phyloP scores from a whole-genome alignment of 2,113 vertebrate genomes.

The Loxodonta africana region DNA sequence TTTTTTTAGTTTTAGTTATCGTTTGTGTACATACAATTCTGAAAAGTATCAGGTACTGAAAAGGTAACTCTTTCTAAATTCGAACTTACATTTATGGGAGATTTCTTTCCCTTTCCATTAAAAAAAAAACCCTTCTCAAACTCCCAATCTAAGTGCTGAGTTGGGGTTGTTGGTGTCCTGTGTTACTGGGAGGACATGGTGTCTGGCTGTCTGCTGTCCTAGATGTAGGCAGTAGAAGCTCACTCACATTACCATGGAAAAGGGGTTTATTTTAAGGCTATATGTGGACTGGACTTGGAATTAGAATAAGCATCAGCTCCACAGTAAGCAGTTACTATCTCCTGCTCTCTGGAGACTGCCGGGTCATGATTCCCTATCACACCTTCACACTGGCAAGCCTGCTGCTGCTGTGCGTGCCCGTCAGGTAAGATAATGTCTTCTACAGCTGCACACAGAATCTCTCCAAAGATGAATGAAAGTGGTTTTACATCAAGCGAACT shows the following conservation, averaged over 20 bases:
- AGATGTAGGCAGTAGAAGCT: not conserved
- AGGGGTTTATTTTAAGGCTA: not conserved
- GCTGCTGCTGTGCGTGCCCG: not conserved
- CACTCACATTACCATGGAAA: too few relatives aligned
- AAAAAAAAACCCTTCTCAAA: not conserved
- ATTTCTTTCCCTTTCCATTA: not conserved
- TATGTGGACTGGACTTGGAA: too few relatives aligned
- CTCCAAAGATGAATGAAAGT: not conserved
- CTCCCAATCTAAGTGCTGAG: rapidly evolving
- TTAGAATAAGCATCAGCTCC: not conserved
- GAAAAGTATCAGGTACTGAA: not conserved
- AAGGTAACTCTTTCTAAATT: not conserved
- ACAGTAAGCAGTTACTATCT: not conserved
- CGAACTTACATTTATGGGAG: not conserved
- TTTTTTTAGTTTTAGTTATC: not conserved
- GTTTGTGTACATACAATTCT: not conserved
- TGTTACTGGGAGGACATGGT: not conserved
- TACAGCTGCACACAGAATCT: not conserved
- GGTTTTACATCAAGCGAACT: not conserved
- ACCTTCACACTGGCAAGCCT: not conserved
- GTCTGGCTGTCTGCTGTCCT: not conserved
- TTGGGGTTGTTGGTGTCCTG: not conserved
- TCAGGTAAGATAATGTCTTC: not conserved
- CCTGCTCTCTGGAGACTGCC: not conserved
- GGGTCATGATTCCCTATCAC: not conserved